Conservation (phyloP, 64 coral and sea anemone genomes). For the Pocillopora damicornis region DNA sequence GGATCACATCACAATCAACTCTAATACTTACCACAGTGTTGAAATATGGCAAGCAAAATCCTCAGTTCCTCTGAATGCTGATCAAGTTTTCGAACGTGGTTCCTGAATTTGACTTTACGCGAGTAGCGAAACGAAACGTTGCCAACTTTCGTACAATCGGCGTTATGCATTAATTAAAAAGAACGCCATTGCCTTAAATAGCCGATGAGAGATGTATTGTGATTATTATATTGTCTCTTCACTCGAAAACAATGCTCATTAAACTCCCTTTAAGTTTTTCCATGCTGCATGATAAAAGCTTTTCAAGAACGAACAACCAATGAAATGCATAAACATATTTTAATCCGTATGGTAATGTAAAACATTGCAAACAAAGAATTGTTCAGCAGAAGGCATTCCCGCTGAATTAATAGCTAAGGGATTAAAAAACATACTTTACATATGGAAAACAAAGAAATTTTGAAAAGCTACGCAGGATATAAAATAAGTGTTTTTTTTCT, state of each 20-base stretch:
- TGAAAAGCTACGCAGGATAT: not conserved
- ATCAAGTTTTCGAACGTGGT: not conserved
- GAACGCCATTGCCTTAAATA: conserved; percentile 16
- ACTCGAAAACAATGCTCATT: not conserved
- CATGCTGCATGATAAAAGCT: not conserved
- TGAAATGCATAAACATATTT: not conserved
- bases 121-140: not conserved
- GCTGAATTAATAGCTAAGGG: not conserved
- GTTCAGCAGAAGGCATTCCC: not conserved
- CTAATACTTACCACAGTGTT: not conserved
- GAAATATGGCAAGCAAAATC: not conserved
- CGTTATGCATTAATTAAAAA: conserved; percentile 29
- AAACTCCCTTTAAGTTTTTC: not conserved
- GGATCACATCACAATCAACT: not conserved
- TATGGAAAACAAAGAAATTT: not conserved
- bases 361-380: not conserved
- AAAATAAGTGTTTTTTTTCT: not conserved
- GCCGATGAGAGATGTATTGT: conserved; percentile 1
- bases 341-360: not conserved
- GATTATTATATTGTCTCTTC: conserved; percentile 1
- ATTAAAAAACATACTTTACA: not conserved
- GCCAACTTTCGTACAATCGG: not conserved
- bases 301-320: conserved; percentile 4
- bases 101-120: not conserved
- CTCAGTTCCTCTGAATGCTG: not conserved